phyloP scores from a whole-genome alignment of 2,888 invertebrate genomes.

The Hydrotaea cyrtoneurina region DNA sequence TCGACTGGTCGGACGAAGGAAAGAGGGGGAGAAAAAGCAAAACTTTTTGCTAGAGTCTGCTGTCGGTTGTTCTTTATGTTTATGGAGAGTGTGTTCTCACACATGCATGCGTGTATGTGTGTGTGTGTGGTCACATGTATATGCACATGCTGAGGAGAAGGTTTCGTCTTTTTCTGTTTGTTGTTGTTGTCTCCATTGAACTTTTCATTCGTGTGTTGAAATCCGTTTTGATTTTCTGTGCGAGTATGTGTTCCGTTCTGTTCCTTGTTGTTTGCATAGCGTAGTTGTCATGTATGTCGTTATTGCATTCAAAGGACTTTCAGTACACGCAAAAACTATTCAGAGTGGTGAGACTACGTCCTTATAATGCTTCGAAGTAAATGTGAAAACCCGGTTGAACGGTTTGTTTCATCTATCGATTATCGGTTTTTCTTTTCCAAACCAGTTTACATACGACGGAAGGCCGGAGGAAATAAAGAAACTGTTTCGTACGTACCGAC shows the following conservation, averaged over 20 bases:
- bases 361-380: too few relatives aligned
- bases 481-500: too few relatives aligned
- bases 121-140: not conserved
- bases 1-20: not conserved
- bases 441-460: too few relatives aligned
- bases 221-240: not conserved
- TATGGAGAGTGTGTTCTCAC: slow-evolving; percentile 14
- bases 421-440: too few relatives aligned
- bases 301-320: not conserved
- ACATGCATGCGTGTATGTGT: not conserved
- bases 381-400: too few relatives aligned
- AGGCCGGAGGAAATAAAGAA: too few relatives aligned
- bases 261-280: not conserved
- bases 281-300: not conserved
- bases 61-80: slow-evolving; percentile 13
- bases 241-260: not conserved
- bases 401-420: too few relatives aligned
- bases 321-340: too few relatives aligned
- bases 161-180: not conserved
- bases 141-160: not conserved
- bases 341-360: too few relatives aligned
- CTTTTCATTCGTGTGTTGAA: not conserved
- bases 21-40: slow-evolving; percentile 9
- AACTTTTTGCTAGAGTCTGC: not conserved
- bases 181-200: not conserved